phyloP scores from a whole-genome alignment of 2,113 vertebrate species.

The Perca flavescens region DNA sequence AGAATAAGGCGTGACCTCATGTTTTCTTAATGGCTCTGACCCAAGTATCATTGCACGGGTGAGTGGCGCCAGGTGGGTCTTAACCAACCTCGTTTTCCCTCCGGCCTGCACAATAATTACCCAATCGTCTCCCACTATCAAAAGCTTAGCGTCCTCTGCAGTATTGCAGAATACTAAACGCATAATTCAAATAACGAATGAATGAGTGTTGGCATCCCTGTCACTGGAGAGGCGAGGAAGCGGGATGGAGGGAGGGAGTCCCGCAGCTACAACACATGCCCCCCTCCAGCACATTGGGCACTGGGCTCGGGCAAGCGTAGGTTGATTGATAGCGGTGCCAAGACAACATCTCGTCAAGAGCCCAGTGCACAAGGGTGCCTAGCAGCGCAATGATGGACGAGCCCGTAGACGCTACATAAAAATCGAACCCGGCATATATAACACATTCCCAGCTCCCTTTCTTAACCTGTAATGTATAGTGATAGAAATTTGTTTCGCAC shows the following conservation, averaged over 20 bases:
- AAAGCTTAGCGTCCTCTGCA: neutral
- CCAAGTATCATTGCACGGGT: slow-evolving; percentile 36
- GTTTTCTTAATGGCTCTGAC: slow-evolving; percentile 49
- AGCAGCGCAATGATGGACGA: slow-evolving; percentile 79
- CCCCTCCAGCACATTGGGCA: slow-evolving; percentile 58
- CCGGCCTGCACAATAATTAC: slow-evolving; percentile 17
- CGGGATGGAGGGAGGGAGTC: slow-evolving; percentile 33
- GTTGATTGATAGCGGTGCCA: slow-evolving; percentile 79
- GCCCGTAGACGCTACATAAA: slow-evolving; percentile 74
- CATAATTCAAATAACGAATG: slow-evolving; percentile 48
- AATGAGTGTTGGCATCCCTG: slow-evolving; percentile 22
- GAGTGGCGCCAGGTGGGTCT: slow-evolving; percentile 34
- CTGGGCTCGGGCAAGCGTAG: slow-evolving; percentile 55
- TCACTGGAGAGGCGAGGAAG: slow-evolving; percentile 1
- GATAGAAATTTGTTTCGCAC: slow-evolving; percentile 79
- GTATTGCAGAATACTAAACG: neutral
- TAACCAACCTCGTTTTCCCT: slow-evolving; percentile 33
- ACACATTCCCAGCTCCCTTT: slow-evolving; percentile 76
- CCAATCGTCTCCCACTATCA: slow-evolving; percentile 7
- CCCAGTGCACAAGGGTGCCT: slow-evolving; percentile 65
- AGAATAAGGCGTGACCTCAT: slow-evolving; percentile 37
- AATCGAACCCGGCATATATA: slow-evolving; percentile 77
- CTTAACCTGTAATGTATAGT: slow-evolving; percentile 81
- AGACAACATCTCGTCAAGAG: slow-evolving; percentile 76
- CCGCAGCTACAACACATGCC: slow-evolving; percentile 64